Base-by-base conservation (phyloP, 64 coral and sea anemone genomes). In the Porites lutea region DNA sequence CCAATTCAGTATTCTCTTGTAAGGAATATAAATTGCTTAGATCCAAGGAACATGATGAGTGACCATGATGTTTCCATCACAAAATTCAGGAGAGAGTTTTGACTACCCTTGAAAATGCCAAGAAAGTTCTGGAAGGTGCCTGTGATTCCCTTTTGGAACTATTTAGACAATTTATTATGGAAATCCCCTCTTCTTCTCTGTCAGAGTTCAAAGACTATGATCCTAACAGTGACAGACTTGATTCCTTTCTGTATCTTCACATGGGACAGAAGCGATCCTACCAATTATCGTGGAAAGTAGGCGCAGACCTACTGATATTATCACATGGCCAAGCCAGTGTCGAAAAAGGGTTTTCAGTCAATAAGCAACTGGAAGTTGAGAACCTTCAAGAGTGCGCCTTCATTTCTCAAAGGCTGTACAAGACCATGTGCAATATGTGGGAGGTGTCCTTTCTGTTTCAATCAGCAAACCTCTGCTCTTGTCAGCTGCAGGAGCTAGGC, bases 241-340 rank as follows among this genome's bases (percentile, higher is more conserved):
- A 82, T 74, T 82, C 79, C 48, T 91, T 91, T 66, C 89, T 91
- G 59, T 71, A 91, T 69, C 71, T 82, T 82, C 88, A 91, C 79
- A 74, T 91, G 70, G 79, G 89, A 73, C 66, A 74, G 62, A 79
- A 82, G 50, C 69, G 77, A 53, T 69, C 48, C 59, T 79, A 80
- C 54, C 81, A 78, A 71, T 74, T 16, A 91, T 72, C 83, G 48
- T 91, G 89, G 89, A 81, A 74, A 68, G 68, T 91, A 60, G 65
- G 83, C 78, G 48, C 71, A 62, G 48, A 68, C 59, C 77, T 90
- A 57, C 71, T 91, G n/a, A 65, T 53, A 74, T 79, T 81, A 81
- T 90, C 64, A 90, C 89, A 82, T 90, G 76, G 88, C 44, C 88
- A 80, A 52, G 89, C 78, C 43, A 90, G 89, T 92, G 81, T 92